These are phyloP conservation scores for Orthosia gothica DNA, from an alignment of 2,888 invertebrate genomes.

Conservation along the genomic window DNA sequence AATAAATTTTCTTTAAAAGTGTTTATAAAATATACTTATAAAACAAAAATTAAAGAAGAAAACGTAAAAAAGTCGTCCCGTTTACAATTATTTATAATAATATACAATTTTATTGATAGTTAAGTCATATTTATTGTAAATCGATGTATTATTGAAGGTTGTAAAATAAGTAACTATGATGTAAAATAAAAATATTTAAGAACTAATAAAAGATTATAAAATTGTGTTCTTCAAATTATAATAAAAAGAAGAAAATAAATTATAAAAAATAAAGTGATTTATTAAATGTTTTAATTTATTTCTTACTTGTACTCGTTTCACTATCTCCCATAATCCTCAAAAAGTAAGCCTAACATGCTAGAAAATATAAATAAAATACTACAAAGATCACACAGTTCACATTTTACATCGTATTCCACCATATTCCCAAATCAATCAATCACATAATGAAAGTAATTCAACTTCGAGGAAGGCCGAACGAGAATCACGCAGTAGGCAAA, in stretches of 20 bases:
- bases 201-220: slow-evolving; percentile 76
- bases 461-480: slow-evolving; percentile 17
- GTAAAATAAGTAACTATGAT: slow-evolving; percentile 62
- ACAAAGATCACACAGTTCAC: background rate
- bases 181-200: slow-evolving; percentile 65
- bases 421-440: slow-evolving; percentile 21
- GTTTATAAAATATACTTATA: slow-evolving; percentile 42
- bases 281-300: slow-evolving; percentile 74
- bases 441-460: slow-evolving; percentile 23
- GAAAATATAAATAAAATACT: background rate
- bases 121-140: slow-evolving; percentile 72
- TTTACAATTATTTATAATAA: slow-evolving; percentile 79
- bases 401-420: background rate
- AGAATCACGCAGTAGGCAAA: slow-evolving; percentile 12
- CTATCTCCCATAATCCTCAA: background rate
- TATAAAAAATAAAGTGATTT: slow-evolving; percentile 79
- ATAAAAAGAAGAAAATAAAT: slow-evolving; percentile 76
- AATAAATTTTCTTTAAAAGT: slow-evolving; percentile 1
- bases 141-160: slow-evolving; percentile 71
- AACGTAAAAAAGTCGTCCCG: slow-evolving; percentile 76
- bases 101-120: slow-evolving; percentile 79
- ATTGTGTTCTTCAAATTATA: slow-evolving; percentile 79
- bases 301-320: slow-evolving; percentile 44
- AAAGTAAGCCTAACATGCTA: background rate
- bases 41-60: slow-evolving; percentile 54